Evolutionary conservation across 2,113 vertebrate species (phyloP).

Genomic region (Rhinoderma darwinii): DNA sequence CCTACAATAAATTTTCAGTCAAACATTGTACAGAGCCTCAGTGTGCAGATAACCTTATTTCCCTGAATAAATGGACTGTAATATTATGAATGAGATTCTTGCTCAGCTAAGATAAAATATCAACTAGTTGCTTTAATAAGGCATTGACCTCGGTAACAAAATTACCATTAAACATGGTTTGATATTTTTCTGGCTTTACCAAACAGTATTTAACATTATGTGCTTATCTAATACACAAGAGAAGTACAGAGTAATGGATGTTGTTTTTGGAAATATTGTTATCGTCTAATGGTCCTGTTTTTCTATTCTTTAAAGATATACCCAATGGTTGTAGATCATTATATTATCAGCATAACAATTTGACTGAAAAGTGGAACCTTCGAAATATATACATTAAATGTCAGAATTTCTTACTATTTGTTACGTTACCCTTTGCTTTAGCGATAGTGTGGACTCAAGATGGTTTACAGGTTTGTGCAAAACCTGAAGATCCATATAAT

Average conservation of each 20-base stretch:
- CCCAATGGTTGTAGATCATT: too few relatives aligned
- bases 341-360: too few relatives aligned
- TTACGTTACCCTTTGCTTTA: too few relatives aligned
- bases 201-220: neutral
- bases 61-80: neutral
- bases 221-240: neutral
- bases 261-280: neutral
- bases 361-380: too few relatives aligned
- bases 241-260: too few relatives aligned
- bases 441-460: too few relatives aligned
- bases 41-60: neutral
- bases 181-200: neutral
- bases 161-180: neutral
- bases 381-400: too few relatives aligned
- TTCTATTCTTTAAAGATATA: neutral
- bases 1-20: constrained; percentile 6
- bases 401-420: too few relatives aligned
- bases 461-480: too few relatives aligned
- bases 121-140: neutral
- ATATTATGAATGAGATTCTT: neutral
- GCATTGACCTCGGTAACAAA: neutral
- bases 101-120: neutral
- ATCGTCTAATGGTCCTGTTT: neutral
- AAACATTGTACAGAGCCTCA: neutral
- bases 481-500: too few relatives aligned